Evolutionary conservation across 2,113 vertebrate species (phyloP).

Genomic region (Brachyhypopomus gauderio): DNA sequence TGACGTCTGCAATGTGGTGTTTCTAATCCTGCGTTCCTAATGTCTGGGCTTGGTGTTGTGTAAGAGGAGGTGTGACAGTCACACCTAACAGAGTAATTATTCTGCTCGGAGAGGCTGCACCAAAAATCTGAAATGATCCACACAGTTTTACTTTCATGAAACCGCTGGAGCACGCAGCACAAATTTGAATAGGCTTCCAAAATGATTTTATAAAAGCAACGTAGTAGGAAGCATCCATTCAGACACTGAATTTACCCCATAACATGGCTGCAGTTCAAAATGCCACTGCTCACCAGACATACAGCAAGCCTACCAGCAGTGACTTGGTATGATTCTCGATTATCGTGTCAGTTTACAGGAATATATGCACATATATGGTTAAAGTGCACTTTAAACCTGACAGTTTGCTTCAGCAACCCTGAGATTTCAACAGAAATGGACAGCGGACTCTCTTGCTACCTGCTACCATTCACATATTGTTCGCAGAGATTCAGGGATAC

Average conservation of each 20-base stretch:
- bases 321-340: not conserved
- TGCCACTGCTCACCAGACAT: not conserved
- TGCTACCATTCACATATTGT: not conserved
- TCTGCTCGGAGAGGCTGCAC: constrained; percentile 4
- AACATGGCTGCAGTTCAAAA: not conserved
- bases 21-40: not conserved
- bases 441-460: too few relatives aligned
- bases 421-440: too few relatives aligned
- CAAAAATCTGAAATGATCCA: not conserved
- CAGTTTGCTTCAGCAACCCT: not conserved
- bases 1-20: not conserved
- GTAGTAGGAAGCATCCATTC: not conserved
- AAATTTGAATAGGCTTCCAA: not conserved
- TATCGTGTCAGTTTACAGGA: not conserved
- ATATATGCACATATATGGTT: not conserved
- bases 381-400: not conserved
- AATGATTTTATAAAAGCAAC: not conserved
- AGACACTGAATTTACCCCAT: not conserved
- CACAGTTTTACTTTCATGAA: constrained; percentile 20
- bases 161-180: not conserved
- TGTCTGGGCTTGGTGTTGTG: not conserved
- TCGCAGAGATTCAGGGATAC: not conserved
- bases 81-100: not conserved
- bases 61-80: not conserved
- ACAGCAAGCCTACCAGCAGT: not conserved